A percentile compares a stretch with the other conserved stretches of the same genome.
phyloP scores from a whole-genome alignment of 1,140 invertebrate species.

The Drosophila chauvacae region DNA sequence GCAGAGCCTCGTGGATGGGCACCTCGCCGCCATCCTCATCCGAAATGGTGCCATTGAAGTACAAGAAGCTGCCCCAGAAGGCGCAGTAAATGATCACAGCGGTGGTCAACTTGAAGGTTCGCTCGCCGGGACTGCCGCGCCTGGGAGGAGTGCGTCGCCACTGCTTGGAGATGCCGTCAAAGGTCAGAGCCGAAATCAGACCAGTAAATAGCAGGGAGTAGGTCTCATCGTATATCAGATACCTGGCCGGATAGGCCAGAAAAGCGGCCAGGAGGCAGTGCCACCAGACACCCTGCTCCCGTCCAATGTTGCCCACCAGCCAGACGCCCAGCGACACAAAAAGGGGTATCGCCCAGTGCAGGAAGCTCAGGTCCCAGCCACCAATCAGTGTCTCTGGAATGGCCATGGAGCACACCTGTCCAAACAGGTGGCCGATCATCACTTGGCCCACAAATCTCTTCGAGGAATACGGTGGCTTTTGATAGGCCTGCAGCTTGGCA shows the following conservation, averaged over 20 bases:
- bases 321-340: slow-evolving; percentile 92
- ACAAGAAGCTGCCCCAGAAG: slow-evolving; percentile 92
- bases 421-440: slow-evolving; percentile 92
- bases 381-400: slow-evolving; percentile 91
- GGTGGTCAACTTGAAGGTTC: slow-evolving; percentile 86
- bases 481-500: slow-evolving; percentile 87
- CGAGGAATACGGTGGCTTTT: slow-evolving; percentile 91
- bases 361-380: slow-evolving; percentile 89
- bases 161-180: slow-evolving; percentile 90
- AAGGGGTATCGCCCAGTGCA: slow-evolving; percentile 90
- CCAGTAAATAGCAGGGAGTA: slow-evolving; percentile 89
- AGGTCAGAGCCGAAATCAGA: slow-evolving; percentile 87
- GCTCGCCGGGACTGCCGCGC: slow-evolving; percentile 79
- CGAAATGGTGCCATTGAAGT: slow-evolving; percentile 95
- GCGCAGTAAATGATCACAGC: slow-evolving; percentile 89
- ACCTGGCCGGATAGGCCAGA: slow-evolving; percentile 87
- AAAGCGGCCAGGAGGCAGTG: slow-evolving; percentile 89
- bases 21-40: slow-evolving; percentile 95
- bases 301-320: slow-evolving; percentile 95
- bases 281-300: slow-evolving; percentile 89
- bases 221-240: slow-evolving; percentile 88
- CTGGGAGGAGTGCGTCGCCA: slow-evolving; percentile 89
- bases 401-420: slow-evolving; percentile 89
- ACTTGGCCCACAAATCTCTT: slow-evolving; percentile 91
- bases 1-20: slow-evolving; percentile 93